Conservation (phyloP, 2,888 invertebrate species). For the Chymomyza amoena region DNA sequence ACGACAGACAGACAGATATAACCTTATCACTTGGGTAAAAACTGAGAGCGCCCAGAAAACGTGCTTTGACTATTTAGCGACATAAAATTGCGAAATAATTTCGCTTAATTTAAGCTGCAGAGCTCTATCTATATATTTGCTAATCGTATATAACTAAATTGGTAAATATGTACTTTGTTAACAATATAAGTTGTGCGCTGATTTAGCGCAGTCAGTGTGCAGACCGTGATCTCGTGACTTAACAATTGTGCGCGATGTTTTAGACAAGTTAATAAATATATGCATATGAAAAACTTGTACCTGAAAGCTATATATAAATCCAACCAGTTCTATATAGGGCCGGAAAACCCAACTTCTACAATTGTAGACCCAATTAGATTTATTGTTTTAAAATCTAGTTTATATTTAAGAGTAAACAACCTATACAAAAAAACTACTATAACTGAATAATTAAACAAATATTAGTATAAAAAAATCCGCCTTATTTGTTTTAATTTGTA, state of each 20-base stretch:
- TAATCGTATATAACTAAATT: not conserved
- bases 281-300: not conserved
- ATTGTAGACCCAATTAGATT: not conserved
- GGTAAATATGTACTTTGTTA: not conserved
- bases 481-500: not conserved
- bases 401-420: not conserved
- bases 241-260: not conserved
- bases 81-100: not conserved
- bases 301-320: too few relatives aligned
- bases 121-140: not conserved
- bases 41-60: not conserved
- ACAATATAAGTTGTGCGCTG: not conserved
- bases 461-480: constrained; percentile 6
- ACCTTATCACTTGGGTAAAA: not conserved
- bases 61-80: not conserved
- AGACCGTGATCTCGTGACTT: not conserved
- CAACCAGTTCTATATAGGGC: too few relatives aligned
- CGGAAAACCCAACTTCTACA: too few relatives aligned
- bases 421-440: not conserved
- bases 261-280: not conserved
- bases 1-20: not conserved
- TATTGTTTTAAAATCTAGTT: not conserved
- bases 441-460: not conserved
- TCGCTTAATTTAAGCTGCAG: not conserved
- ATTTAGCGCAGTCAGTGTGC: not conserved